phyloP scores from a whole-genome alignment of 1,140 invertebrate genomes.

The Brachionus asplanchnoidis region DNA sequence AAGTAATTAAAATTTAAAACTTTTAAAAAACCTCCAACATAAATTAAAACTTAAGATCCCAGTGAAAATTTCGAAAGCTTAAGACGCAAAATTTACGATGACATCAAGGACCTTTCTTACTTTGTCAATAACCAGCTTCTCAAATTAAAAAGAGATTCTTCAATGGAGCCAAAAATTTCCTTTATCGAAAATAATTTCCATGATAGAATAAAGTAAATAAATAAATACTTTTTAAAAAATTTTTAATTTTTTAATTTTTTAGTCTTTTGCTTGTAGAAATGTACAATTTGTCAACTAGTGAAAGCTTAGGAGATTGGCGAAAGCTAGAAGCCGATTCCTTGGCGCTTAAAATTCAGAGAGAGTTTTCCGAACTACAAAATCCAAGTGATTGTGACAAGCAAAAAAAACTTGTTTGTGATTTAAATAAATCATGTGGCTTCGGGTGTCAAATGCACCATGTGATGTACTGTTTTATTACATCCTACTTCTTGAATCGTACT shows the following conservation, averaged over 20 bases:
- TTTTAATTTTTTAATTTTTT: not conserved
- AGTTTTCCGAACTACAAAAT: conserved; percentile 69
- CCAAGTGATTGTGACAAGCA: conserved; percentile 77
- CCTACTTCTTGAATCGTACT: conserved; percentile 87
- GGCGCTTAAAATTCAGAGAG: conserved; percentile 72
- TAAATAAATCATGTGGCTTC: conserved; percentile 96
- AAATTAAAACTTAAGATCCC: not conserved
- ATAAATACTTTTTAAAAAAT: not conserved
- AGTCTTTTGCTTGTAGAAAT: conserved; percentile 50
- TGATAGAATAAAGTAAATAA: conserved; percentile 12
- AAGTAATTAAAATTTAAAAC: too few species aligned
- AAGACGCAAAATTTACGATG: conserved; percentile 1
- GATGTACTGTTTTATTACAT: conserved; percentile 90
- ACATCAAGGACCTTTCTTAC: conserved; percentile 1
- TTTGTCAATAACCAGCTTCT: not conserved
- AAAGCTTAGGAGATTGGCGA: conserved; percentile 76
- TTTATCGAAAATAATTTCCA: conserved; percentile 14
- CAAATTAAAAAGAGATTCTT: not conserved
- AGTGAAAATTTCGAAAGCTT: not conserved
- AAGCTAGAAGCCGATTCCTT: conserved; percentile 71
- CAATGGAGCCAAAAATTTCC: not conserved
- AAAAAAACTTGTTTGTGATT: conserved; percentile 83
- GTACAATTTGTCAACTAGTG: conserved; percentile 65
- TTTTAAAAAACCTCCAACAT: not conserved
- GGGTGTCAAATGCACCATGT: conserved; percentile 94